phyloP scores from a whole-genome alignment of 2,888 invertebrate genomes.

The Meloe dianella region DNA sequence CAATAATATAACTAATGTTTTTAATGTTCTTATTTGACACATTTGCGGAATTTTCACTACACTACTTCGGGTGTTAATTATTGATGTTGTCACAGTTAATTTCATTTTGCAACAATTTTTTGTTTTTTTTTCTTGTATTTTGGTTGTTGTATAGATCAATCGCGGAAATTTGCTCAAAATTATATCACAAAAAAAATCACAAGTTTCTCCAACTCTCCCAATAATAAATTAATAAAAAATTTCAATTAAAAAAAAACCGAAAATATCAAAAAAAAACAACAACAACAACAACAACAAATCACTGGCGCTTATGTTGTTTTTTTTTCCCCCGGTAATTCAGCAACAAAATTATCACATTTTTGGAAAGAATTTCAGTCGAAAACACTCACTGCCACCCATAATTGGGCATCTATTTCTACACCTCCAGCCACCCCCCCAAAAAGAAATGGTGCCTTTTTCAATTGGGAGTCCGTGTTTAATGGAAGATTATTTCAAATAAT shows the following conservation, averaged over 20 bases:
- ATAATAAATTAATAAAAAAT: no score
- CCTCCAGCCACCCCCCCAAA: no score
- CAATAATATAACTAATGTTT: slow-evolving; percentile 18
- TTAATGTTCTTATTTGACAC: slow-evolving; percentile 18
- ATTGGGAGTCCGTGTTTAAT: no score
- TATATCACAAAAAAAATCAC: slow-evolving; percentile 4
- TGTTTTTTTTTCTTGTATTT: no score
- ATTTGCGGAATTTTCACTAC: neutral
- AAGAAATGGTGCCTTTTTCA: no score
- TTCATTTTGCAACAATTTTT: slow-evolving; percentile 10
- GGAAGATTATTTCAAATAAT: no score
- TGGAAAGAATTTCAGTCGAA: slow-evolving; percentile 10
- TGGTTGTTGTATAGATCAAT: neutral
- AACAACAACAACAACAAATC: no score
- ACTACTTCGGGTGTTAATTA: slow-evolving; percentile 22
- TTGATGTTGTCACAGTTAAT: slow-evolving; percentile 24
- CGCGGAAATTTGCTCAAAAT: neutral
- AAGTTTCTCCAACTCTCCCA: neutral
- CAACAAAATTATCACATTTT: slow-evolving; percentile 38
- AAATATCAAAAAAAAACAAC: no score
- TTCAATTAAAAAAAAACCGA: no score
- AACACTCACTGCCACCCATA: slow-evolving; percentile 17
- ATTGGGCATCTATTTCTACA: no score
- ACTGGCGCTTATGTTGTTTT: slow-evolving; percentile 11
- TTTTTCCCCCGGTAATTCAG: neutral